These are phyloP conservation scores for Enteromius anoplus DNA, from an alignment of 2,797 vertebrate species.

Conservation along the genomic window DNA sequence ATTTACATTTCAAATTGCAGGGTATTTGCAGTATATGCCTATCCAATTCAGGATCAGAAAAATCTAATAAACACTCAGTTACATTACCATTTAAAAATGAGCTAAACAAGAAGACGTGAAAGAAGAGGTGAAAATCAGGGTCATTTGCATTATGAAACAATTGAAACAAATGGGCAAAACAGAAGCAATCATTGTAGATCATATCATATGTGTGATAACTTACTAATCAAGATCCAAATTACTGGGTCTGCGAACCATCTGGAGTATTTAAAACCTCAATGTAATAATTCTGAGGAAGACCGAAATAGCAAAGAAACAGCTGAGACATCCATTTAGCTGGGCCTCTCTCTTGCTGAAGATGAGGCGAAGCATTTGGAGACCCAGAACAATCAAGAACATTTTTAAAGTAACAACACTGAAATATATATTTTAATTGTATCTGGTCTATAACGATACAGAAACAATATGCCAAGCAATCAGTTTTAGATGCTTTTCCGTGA, in stretches of 20 bases:
- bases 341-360: not conserved
- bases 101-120: not conserved
- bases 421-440: not conserved
- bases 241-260: not conserved
- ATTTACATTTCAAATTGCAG: slow-evolving; percentile 30
- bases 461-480: not conserved
- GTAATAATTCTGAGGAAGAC: not conserved
- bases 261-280: not conserved
- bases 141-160: not conserved
- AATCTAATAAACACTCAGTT: slow-evolving; percentile 18
- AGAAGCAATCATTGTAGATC: not conserved
- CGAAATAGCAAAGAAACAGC: not conserved
- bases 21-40: not conserved
- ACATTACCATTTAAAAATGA: not conserved
- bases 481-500: not conserved
- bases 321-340: not conserved
- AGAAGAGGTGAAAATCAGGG: not conserved
- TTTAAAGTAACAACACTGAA: not conserved
- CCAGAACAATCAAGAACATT: not conserved
- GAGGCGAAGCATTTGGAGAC: not conserved
- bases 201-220: slow-evolving; percentile 4
- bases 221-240: slow-evolving; percentile 5
- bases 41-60: slow-evolving; percentile 6
- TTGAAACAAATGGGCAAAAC: not conserved
- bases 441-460: not conserved